Conservation (phyloP, 2,888 invertebrate species). For the Fissipunctia ypsillon region DNA sequence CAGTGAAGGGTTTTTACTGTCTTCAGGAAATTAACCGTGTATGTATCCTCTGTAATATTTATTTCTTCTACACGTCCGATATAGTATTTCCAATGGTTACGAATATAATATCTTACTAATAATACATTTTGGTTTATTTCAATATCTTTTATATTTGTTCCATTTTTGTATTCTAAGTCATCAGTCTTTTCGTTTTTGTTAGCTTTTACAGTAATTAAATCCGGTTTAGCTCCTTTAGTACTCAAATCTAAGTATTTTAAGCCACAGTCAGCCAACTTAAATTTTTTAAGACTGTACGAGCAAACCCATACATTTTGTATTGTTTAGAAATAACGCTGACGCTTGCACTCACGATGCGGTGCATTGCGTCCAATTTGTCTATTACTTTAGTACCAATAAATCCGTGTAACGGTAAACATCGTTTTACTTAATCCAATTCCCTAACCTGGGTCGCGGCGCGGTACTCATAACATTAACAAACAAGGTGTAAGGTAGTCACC, state of each 20-base stretch:
- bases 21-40: constrained; percentile 1
- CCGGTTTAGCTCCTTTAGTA: neutral
- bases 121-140: constrained; percentile 9
- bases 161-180: neutral
- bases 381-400: no score
- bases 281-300: no score
- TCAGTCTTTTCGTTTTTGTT: constrained; percentile 11
- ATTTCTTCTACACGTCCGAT: neutral
- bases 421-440: no score
- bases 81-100: constrained; percentile 14
- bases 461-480: no score
- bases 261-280: neutral
- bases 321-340: no score
- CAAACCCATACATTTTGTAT: no score
- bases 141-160: neutral
- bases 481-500: no score
- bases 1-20: neutral
- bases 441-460: no score
- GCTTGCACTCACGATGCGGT: no score
- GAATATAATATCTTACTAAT: constrained; percentile 11
- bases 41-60: neutral
- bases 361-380: no score
- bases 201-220: constrained; percentile 10
- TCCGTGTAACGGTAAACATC: no score
- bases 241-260: neutral